phyloP scores from a whole-genome alignment of 2,113 vertebrate species.

The Pterophyllum scalare region DNA sequence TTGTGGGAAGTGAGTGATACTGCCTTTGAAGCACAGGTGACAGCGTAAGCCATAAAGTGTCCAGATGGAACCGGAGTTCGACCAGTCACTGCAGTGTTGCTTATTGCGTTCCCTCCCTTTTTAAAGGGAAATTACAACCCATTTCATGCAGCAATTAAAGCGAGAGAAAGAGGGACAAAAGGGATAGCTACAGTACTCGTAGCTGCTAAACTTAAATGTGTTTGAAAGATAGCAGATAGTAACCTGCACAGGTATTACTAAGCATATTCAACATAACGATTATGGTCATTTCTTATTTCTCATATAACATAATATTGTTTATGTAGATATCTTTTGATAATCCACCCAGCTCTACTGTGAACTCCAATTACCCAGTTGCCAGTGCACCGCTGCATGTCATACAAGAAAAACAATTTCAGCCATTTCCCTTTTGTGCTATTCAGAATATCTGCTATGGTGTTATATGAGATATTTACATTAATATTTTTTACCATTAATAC shows the following conservation, averaged over 20 bases:
- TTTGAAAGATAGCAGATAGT: background rate
- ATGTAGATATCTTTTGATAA: background rate
- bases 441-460: background rate
- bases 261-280: background rate
- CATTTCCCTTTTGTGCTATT: background rate
- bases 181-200: too few species aligned
- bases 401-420: background rate
- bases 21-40: too few species aligned
- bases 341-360: background rate
- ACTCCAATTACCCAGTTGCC: constrained; percentile 13
- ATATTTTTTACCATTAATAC: background rate
- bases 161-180: too few species aligned
- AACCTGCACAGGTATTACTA: background rate
- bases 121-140: too few species aligned
- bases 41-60: too few species aligned
- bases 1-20: too few species aligned
- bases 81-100: too few species aligned
- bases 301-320: background rate
- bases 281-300: background rate
- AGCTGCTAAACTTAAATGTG: too few species aligned
- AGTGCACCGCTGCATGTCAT: background rate
- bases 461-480: constrained; percentile 3
- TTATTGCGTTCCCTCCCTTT: too few species aligned
- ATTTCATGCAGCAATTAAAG: too few species aligned
- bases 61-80: too few species aligned